A percentile compares a stretch with the other conserved stretches of the same genome.
These are phyloP conservation scores for Trichonephila inaurata DNA, from an alignment of 1,140 invertebrate genomes.

Conservation along the genomic window DNA sequence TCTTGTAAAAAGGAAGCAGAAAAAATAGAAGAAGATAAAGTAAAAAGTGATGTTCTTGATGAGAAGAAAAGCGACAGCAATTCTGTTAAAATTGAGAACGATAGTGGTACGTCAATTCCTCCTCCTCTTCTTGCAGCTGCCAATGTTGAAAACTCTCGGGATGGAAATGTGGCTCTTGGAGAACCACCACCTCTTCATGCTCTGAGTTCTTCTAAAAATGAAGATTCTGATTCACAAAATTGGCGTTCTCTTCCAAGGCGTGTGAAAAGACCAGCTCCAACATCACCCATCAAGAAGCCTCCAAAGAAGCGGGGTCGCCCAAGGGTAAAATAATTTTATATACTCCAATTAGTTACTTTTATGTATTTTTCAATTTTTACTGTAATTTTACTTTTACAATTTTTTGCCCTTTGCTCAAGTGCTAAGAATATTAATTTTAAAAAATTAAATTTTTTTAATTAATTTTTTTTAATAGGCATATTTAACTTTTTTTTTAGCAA, in stretches of 20 bases:
- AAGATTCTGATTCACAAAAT: conserved; percentile 42
- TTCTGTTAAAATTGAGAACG: conserved; percentile 6
- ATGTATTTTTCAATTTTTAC: too few species aligned
- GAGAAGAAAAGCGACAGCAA: not conserved
- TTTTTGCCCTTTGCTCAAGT: too few species aligned
- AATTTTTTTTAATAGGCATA: too few species aligned
- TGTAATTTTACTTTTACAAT: too few species aligned
- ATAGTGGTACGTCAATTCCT: conserved; percentile 6
- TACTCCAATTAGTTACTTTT: too few species aligned
- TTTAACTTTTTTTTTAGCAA: too few species aligned
- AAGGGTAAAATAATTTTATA: conserved; percentile 5
- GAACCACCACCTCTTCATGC: conserved; percentile 43
- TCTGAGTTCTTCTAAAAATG: conserved; percentile 1
- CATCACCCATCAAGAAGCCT: conserved; percentile 57
- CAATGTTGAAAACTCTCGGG: not conserved
- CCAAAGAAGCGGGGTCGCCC: conserved; percentile 68
- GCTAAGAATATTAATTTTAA: too few species aligned
- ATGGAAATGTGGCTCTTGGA: not conserved
- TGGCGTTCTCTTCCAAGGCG: conserved; percentile 59
- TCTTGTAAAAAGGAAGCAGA: not conserved
- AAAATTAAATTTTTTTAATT: too few species aligned
- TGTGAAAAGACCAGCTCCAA: conserved; percentile 63
- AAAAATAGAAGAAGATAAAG: not conserved
- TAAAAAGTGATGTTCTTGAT: not conserved
- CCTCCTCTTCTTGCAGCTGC: conserved; percentile 1